These are phyloP conservation scores for Strix aluco DNA, from an alignment of 2,113 vertebrate species.

Conservation along the genomic window DNA sequence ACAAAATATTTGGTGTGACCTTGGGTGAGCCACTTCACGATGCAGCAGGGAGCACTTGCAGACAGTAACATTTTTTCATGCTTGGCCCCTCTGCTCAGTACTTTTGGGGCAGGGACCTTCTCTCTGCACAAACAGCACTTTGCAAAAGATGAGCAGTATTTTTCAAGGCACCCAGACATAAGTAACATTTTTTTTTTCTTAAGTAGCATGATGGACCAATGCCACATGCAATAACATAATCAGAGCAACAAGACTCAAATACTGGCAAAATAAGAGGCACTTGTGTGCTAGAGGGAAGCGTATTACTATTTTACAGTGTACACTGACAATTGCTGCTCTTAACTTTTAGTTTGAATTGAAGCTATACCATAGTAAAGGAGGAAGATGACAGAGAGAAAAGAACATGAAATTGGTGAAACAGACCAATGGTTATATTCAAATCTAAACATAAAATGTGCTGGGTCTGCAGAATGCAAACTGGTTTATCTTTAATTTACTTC, in stretches of 20 bases:
- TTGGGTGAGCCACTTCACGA: not conserved
- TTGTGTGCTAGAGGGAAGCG: not conserved
- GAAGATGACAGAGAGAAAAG: constrained; percentile 16
- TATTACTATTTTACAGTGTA: constrained; percentile 18
- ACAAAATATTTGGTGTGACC: not conserved
- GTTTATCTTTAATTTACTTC: constrained; percentile 47
- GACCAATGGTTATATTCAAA: not conserved
- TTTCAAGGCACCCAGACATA: not conserved
- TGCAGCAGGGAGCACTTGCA: not conserved
- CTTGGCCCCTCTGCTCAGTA: not conserved
- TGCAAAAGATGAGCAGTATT: not conserved
- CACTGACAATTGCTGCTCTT: constrained; percentile 18
- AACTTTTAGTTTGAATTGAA: constrained; percentile 27
- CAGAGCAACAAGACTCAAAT: constrained; percentile 3
- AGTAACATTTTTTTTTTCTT: not conserved
- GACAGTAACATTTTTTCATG: not conserved
- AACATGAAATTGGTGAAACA: not conserved
- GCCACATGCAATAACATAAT: constrained; percentile 23
- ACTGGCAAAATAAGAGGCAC: constrained; percentile 28
- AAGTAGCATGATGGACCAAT: constrained; percentile 3
- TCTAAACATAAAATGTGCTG: constrained; percentile 30
- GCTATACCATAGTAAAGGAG: not conserved
- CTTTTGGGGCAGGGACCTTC: not conserved
- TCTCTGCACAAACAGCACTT: not conserved
- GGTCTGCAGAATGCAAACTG: not conserved